Evolutionary conservation across 2,888 invertebrate species (phyloP), one percentile per base, ranked within the genome.

Genomic region (Philaethria dido): DNA sequence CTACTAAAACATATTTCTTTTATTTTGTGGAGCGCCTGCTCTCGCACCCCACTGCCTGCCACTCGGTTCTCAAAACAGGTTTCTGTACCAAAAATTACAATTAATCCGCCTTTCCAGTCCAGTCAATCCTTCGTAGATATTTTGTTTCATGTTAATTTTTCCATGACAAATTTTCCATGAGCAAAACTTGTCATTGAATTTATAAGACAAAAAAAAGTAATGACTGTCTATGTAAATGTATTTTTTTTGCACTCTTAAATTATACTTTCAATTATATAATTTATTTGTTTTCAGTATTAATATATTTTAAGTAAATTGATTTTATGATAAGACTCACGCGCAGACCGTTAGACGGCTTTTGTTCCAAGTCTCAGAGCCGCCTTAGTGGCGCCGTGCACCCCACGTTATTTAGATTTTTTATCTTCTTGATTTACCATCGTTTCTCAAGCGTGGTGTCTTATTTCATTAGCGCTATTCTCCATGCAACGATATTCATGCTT

Each of bases 1-100:
- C 92, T 88, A 92, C 91, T 92, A 92, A 92, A 92, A 91, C 87
- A 89, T 89, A 92, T 91, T 91, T 90, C 89, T 91, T 91, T 92
- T 92, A 90, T 90, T 91, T 90, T 89, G 89, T 87, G 76, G 77
- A 80, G 84, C 80, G 80, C 79, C 78, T 78, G 80, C 84, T 80
- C 82, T 82, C 82, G 80, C 79, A 80, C 77, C 80, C 77, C 78
- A 76, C 79, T 77, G 72, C 63, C 72, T 62, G 72, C 71, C 74
- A 69, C 67, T 80, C 80, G 80, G 80, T 84, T 81, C 85, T 84
- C 80, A 83, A 80, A 90, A 92, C 92, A 81, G 92, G 92, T 90
- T 90, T 85, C 82, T 76, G 80, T 83, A 87, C 85, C 83, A 80
- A 87, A 77, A 87, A 85, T 86, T 85, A 87, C 86, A 80, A 88